phyloP scores from a whole-genome alignment of 2,113 vertebrate species.

The Etheostoma spectabile region DNA sequence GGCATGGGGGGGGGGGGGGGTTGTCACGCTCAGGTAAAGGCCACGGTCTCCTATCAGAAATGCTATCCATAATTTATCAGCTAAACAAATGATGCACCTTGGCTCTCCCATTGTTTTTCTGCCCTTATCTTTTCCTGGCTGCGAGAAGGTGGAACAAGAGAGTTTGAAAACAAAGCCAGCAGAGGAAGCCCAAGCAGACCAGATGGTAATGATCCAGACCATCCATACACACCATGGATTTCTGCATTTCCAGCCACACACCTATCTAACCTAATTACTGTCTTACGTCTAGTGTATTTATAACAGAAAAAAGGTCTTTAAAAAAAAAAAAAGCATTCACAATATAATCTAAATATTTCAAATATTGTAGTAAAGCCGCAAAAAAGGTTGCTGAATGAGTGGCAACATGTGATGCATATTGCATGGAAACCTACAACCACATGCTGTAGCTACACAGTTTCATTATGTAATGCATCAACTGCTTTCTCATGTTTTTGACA shows the following conservation, averaged over 20 bases:
- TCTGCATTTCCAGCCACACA: background rate
- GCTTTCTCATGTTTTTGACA: slow-evolving; percentile 42
- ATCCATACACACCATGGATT: background rate
- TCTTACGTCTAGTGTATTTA: background rate
- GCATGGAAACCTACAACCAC: background rate
- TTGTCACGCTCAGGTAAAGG: slow-evolving; percentile 46
- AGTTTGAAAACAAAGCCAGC: slow-evolving; percentile 33
- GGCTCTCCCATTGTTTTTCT: slow-evolving; percentile 51
- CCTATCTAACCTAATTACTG: background rate
- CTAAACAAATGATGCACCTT: slow-evolving; percentile 59
- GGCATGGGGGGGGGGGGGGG: background rate
- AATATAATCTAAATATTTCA: background rate
- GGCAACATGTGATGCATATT: background rate
- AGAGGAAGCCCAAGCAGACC: background rate
- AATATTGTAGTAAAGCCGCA: background rate
- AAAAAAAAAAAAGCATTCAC: background rate
- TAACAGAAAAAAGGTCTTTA: background rate
- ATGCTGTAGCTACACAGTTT: slow-evolving; percentile 7
- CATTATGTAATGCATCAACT: background rate
- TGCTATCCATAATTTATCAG: slow-evolving; percentile 58
- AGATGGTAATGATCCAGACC: slow-evolving; percentile 33
- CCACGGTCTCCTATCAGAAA: slow-evolving; percentile 39
- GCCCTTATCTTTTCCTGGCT: slow-evolving; percentile 28
- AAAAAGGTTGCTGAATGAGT: background rate
- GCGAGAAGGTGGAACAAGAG: slow-evolving; percentile 7